Conservation (phyloP, 2,888 invertebrate genomes). For the Ophion slaviceki region DNA sequence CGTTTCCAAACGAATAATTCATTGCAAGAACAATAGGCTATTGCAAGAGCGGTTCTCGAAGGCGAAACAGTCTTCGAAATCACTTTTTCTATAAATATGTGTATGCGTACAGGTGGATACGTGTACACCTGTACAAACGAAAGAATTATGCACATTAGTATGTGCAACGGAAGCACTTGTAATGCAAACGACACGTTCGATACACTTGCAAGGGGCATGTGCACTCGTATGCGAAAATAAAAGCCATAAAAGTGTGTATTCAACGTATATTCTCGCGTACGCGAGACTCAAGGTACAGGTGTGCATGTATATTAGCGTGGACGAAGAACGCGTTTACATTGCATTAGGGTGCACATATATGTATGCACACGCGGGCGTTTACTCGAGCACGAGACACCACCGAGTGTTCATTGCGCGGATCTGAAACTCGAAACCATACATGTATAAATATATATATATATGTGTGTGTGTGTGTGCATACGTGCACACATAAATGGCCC, state of each 20-base stretch:
- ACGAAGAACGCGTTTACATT: constrained; percentile 50
- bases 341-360: constrained; percentile 52
- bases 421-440: constrained; percentile 56
- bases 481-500: constrained; percentile 3
- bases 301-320: constrained; percentile 10
- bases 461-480: background rate
- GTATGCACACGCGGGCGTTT: constrained; percentile 37
- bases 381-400: constrained; percentile 32
- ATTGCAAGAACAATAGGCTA: background rate
- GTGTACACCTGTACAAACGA: background rate
- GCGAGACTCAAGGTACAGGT: background rate
- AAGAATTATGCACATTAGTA: background rate
- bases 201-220: constrained; percentile 32
- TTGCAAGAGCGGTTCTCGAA: constrained; percentile 1
- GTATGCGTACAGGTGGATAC: background rate
- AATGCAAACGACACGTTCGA: constrained; percentile 26
- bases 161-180: constrained; percentile 40
- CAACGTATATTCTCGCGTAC: background rate
- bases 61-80: constrained; percentile 8
- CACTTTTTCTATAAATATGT: constrained; percentile 32
- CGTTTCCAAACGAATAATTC: background rate
- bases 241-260: constrained; percentile 42
- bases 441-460: too few species aligned
- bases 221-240: constrained; percentile 36
- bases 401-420: constrained; percentile 43